Base-by-base conservation (phyloP, 2,888 invertebrate genomes). In the Lapara coniferarum region DNA sequence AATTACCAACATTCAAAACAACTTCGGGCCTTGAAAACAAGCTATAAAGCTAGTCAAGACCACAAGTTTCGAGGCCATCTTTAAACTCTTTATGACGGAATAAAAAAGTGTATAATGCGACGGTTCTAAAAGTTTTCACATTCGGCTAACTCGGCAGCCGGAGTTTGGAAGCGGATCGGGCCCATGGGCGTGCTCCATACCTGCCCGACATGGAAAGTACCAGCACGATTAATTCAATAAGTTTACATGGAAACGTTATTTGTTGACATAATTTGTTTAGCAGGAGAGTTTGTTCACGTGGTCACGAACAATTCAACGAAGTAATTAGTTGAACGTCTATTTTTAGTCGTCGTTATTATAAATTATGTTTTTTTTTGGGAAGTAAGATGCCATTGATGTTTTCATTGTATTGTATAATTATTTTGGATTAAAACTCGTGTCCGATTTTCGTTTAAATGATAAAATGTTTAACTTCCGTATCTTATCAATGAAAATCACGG, bases 201-300 rank as follows among this genome's bases (percentile, higher is more conserved):
- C 85, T 82, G 79, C 75, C 78, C 73, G 77, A 78, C 80, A 77
- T 75, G 77, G 74, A 75, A 72, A 74, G 73, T 78, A 80, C 77
- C 82, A 75, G 75, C 73, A 70, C 81, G 80, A 87, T 86, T 86
- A 86, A 88, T 88, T 85, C 78, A 75, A 78, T 80, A 87, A 85
- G 82, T 85, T 85, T 82, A 77, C 80, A 80, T 79, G 77, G 79
- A 79, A 79, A 82, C 80, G 81, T 81, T 83, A 80, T 84, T 83
- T 78, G 78, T 72, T 75, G 63, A 13, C 63, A 13, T 19, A 63
- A 63, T 63, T 63, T 63, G n/a, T 63, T 52, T 30, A 16, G 53
- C 46, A 46, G 19, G 49, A 63, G 13, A 63, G 63, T 5, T 49
- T 19, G n/a, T 63, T 16, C 19, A 63, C 46, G 6, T 49, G 16